A percentile compares a stretch with the other conserved stretches of the same genome.
Evolutionary conservation across 1,140 invertebrate genomes (phyloP).

Genomic region (Drosophila tropicalis): DNA sequence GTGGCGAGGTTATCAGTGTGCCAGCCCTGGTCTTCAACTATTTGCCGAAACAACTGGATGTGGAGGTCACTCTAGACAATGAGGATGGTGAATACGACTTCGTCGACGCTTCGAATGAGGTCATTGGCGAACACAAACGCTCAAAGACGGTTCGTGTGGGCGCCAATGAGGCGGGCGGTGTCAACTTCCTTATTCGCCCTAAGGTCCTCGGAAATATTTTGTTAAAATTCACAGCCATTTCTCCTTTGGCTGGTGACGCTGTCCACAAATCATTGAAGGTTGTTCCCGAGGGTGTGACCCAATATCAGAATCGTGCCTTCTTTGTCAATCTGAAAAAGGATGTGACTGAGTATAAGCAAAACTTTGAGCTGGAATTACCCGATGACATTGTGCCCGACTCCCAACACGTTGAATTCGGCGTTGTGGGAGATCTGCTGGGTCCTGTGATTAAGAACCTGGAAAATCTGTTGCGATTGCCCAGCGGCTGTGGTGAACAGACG

Average conservation of each 20-base stretch:
- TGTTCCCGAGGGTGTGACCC: constrained; percentile 91
- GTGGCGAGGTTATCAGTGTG: constrained; percentile 84
- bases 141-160: constrained; percentile 87
- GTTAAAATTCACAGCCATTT: constrained; percentile 90
- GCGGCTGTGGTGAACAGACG: constrained; percentile 97
- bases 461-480: constrained; percentile 91
- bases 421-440: constrained; percentile 90
- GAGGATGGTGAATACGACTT: constrained; percentile 92
- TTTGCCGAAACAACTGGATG: constrained; percentile 87
- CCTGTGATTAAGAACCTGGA: constrained; percentile 90
- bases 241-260: constrained; percentile 88
- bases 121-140: constrained; percentile 85
- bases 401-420: constrained; percentile 88
- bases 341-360: constrained; percentile 84
- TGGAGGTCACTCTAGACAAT: constrained; percentile 93
- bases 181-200: constrained; percentile 92
- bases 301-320: constrained; percentile 90
- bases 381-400: constrained; percentile 89
- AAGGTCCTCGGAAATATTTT: constrained; percentile 89
- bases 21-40: constrained; percentile 81
- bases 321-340: constrained; percentile 91
- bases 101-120: constrained; percentile 85
- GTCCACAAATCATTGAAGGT: constrained; percentile 89
- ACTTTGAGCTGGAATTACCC: constrained; percentile 88
- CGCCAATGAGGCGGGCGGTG: constrained; percentile 87